Evolutionary conservation across 2,797 vertebrate genomes (phyloP).

Genomic region (Alectoris magna): DNA sequence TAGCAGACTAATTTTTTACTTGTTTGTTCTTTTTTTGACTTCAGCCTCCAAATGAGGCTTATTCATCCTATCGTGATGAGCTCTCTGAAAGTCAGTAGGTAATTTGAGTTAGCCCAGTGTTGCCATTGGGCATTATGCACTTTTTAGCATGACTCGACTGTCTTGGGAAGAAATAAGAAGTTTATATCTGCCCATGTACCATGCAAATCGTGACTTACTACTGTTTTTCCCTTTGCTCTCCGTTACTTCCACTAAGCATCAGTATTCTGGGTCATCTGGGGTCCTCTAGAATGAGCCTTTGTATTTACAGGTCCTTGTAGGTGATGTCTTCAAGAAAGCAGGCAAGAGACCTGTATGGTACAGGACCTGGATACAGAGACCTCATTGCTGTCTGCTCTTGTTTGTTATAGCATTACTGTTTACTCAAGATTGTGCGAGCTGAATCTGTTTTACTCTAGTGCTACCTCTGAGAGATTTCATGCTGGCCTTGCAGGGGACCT

Average conservation of each 20-base stretch:
- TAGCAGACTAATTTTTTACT: not conserved
- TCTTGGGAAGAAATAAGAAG: not conserved
- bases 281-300: fast-evolving
- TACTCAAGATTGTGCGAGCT: not conserved
- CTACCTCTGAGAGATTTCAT: not conserved
- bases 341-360: not conserved
- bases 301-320: not conserved
- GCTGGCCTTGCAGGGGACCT: not conserved
- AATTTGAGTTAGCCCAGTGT: not conserved
- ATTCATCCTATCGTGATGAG: not conserved
- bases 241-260: not conserved
- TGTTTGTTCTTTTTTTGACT: not conserved
- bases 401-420: not conserved
- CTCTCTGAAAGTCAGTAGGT: not conserved
- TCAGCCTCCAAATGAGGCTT: not conserved
- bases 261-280: not conserved
- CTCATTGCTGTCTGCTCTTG: not conserved
- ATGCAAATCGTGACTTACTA: not conserved
- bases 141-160: not conserved
- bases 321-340: not conserved
- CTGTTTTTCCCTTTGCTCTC: not conserved
- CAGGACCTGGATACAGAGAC: not conserved
- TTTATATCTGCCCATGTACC: not conserved
- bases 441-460: not conserved
- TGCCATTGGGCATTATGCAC: fast-evolving